Evolutionary conservation across 2,113 vertebrate genomes (phyloP).

Genomic region (Phyllostomus discolor): DNA sequence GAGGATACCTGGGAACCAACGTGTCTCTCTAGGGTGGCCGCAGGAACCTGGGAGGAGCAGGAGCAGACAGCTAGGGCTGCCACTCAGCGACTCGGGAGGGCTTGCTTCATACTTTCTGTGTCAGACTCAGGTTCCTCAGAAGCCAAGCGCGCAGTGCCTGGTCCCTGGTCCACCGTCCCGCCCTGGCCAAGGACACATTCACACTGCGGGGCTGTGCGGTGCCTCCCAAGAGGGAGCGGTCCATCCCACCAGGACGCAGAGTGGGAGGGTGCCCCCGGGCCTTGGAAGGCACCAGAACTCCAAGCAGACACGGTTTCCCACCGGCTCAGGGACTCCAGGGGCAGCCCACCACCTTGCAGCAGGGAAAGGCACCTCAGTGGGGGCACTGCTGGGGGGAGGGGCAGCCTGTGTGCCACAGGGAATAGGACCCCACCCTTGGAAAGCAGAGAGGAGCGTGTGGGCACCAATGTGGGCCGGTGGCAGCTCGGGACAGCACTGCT

Average conservation of each 20-base stretch:
- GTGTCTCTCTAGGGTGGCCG: background rate
- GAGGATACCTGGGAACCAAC: background rate
- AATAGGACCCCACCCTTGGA: background rate
- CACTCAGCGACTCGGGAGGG: background rate
- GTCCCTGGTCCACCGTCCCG: background rate
- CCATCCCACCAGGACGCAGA: background rate
- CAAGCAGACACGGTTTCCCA: background rate
- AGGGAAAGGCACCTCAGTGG: background rate
- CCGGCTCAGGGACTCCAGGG: background rate
- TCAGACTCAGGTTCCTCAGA: background rate
- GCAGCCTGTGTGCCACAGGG: background rate
- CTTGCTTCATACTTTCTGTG: background rate
- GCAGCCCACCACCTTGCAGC: background rate
- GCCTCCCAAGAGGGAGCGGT: background rate
- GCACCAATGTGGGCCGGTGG: background rate
- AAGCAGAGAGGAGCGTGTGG: background rate
- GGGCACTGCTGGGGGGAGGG: background rate
- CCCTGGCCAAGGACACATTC: background rate
- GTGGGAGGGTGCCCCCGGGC: background rate
- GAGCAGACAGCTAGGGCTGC: background rate
- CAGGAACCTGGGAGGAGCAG: background rate
- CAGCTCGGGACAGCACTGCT: background rate
- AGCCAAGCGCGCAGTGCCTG: background rate
- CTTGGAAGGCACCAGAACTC: background rate
- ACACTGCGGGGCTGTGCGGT: background rate